Evolutionary conservation across 2,797 vertebrate species (phyloP).

Genomic region (Microchirus variegatus): DNA sequence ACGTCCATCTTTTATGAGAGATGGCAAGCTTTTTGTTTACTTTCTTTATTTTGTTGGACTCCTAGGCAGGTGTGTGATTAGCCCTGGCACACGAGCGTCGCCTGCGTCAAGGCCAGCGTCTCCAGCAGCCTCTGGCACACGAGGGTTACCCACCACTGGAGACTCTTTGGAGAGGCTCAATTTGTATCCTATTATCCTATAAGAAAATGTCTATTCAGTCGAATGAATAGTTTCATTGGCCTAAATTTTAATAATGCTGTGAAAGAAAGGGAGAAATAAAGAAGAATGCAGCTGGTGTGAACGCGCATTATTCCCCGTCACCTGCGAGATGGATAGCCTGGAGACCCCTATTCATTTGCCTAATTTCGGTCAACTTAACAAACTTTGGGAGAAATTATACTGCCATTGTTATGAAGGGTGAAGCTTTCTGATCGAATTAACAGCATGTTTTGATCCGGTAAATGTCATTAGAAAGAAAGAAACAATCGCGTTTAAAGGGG

Average conservation of each 20-base stretch:
- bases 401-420: conserved; percentile 97
- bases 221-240: conserved; percentile 98
- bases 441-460: conserved; percentile 99
- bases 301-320: conserved; percentile 97
- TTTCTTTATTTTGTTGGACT: conserved; percentile 88
- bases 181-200: conserved; percentile 99
- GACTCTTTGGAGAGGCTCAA: conserved; percentile 97
- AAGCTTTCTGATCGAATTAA: conserved; percentile 99
- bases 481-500: conserved; percentile 98
- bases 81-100: conserved; percentile 92
- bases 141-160: conserved; percentile 91
- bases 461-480: conserved; percentile 99
- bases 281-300: conserved; percentile 97
- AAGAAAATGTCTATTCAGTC: conserved; percentile 99
- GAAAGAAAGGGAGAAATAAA: conserved; percentile 94
- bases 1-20: conserved; percentile 94
- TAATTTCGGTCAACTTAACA: conserved; percentile 99
- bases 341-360: conserved; percentile 99
- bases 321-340: conserved; percentile 94
- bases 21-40: conserved; percentile 94
- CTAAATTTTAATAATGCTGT: conserved; percentile 98
- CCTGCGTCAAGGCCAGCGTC: conserved; percentile 81
- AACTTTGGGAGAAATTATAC: conserved; percentile 99
- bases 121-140: conserved; percentile 95
- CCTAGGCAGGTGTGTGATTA: conserved; percentile 95